These are phyloP conservation scores for Holotrichia oblita DNA, from an alignment of 1,140 invertebrate genomes.

Conservation along the genomic window DNA sequence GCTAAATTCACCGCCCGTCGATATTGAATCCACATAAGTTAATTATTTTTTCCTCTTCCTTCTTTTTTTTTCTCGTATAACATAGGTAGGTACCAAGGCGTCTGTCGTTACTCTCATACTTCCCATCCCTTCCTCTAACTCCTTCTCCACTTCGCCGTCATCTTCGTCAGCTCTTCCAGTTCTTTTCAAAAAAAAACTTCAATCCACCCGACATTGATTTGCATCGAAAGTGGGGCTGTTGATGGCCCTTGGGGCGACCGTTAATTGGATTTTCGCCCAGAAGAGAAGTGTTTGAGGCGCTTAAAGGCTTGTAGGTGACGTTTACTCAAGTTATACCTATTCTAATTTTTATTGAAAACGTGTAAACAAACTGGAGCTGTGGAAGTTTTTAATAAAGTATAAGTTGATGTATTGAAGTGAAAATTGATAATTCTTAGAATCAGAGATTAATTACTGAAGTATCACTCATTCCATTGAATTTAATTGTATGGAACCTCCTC, in stretches of 20 bases:
- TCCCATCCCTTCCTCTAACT: too few relatives aligned
- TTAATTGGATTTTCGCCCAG: constrained; percentile 32
- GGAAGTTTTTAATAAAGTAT: neutral
- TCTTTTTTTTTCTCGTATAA: neutral
- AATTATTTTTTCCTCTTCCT: constrained; percentile 1
- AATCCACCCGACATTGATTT: constrained; percentile 22
- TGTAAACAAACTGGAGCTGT: neutral
- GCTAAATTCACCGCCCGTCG: constrained; percentile 9
- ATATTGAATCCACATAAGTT: constrained; percentile 33
- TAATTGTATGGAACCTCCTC: too few relatives aligned
- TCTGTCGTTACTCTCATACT: neutral
- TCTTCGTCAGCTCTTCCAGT: constrained; percentile 16
- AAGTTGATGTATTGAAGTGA: neutral
- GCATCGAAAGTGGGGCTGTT: constrained; percentile 14
- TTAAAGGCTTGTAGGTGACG: constrained; percentile 29
- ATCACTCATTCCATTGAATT: too few relatives aligned
- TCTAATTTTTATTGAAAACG: constrained; percentile 26
- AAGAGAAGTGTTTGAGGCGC: constrained; percentile 12
- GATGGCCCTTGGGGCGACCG: constrained; percentile 31
- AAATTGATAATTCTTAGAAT: too few relatives aligned
- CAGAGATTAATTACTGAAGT: too few relatives aligned
- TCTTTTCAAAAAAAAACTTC: constrained; percentile 29
- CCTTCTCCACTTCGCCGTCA: neutral
- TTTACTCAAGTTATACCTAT: constrained; percentile 16
- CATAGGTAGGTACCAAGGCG: neutral